These are phyloP conservation scores for Crenichthys baileyi DNA, from an alignment of 2,797 vertebrate species.

Conservation along the genomic window DNA sequence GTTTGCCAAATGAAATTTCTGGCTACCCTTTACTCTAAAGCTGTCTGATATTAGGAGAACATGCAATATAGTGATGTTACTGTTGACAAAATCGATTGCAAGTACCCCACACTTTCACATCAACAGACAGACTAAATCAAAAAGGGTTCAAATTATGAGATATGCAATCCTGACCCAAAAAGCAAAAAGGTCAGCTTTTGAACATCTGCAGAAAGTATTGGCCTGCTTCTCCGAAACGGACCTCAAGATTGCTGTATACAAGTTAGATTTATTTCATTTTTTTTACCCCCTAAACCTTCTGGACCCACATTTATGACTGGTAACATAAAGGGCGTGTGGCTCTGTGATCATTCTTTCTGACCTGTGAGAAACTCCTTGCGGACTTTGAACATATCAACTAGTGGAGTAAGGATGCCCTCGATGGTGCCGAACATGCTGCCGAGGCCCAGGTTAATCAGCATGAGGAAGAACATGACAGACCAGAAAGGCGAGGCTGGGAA, in stretches of 20 bases:
- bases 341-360: conserved; percentile 49
- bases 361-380: conserved; percentile 95
- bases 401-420: conserved; percentile 94
- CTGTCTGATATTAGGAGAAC: not conserved
- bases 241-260: no score
- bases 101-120: not conserved
- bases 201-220: no score
- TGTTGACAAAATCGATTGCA: not conserved
- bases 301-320: not conserved
- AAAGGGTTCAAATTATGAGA: no score
- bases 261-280: no score
- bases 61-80: not conserved
- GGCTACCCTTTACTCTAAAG: not conserved
- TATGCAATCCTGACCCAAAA: no score
- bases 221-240: no score
- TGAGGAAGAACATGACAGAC: conserved; percentile 99
- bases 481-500: conserved; percentile 97
- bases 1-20: not conserved
- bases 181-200: no score
- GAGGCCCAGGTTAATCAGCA: conserved; percentile 95
- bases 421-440: conserved; percentile 99
- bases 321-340: not conserved
- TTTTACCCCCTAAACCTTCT: no score
- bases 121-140: no score
- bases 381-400: conserved; percentile 95